Evolutionary conservation across 2,797 vertebrate species (phyloP), one percentile per base, ranked within the genome.

Genomic region (Takifugu rubripes): DNA sequence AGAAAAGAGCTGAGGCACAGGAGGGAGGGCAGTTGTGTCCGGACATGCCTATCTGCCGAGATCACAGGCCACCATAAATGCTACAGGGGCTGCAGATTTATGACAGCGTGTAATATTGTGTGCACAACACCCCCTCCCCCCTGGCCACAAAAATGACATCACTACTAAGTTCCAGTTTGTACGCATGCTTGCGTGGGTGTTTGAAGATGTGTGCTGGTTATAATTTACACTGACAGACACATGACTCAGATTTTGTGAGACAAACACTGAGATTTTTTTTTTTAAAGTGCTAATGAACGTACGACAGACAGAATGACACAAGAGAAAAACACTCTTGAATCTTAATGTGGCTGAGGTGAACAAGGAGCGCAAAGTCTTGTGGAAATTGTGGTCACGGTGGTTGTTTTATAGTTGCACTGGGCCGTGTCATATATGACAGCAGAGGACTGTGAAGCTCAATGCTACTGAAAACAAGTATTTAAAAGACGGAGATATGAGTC

Each of bases 11-110:
- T 9, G 49, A 77, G 63, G 66, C 66, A n/a, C 69, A 68, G 66
- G 67, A 68, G 78, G 70, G 72, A 72, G 78, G 73, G 69, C 63
- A 65, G 80, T 63, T 79, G 61, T 83, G 86, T 87, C 85, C 66
- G 80, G 84, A 88, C 88, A 88, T 88, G 85, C 85, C 83, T 83
- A 87, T 86, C 81, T 77, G 59, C 80, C 74, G 65, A 85, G 77
- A 90, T 89, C 86, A 89, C 83, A 88, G 81, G 77, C 75, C 64
- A 10, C 60, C 82, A 74, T 75, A 73, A 86, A 88, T 83, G 73
- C 77, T 85, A 78, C 76, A 79, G 82, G 70, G 83, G 74, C 77
- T 64, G 59, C 57, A 74, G 79, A 86, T 89, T 88, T 89, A 88
- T 87, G 85, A 80, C 74, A 61, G 66, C 74, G 76, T 72, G 74